Evolutionary conservation across 92 coral and sea anemone species (phyloP), one percentile per base, ranked within the genome.

Genomic region (Phenganax stokvisi): DNA sequence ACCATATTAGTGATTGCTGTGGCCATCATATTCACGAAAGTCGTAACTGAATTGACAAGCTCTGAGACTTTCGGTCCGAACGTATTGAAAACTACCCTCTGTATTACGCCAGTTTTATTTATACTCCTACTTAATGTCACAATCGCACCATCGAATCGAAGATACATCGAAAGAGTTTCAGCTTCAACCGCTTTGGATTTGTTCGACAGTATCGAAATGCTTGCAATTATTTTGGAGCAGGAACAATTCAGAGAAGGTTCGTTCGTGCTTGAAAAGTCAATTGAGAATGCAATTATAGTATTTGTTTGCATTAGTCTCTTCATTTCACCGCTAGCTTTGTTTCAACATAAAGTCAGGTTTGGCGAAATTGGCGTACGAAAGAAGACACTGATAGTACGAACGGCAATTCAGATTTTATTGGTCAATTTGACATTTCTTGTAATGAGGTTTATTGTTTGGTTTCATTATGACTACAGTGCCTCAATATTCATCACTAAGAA

Each of bases 401-500:
- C 85, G 44, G 9, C 56, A 28, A 0, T 74, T 74, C 88, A 81
- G 57, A 47, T 80, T 11, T n/a, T 73, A 17, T 53, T 59, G 13
- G 89, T 85, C 16, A 83, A 87, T 62, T 12, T 81, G 29, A 79
- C 80, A 10, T 88, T 88, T 67, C 72, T 88, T 28, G 81, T 86
- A 3, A 72, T 88, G 66, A 87, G 90, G 13, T 74, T 85, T 57
- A 82, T 67, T 16, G 80, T 88, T 6, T 84, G 62, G 59, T 25
- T 76, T 0, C 52, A 85, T 44, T 85, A 76, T 62, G 76, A 72
- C 51, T 85, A 78, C 71, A 84, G 85, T 57, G 90, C 88, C 28
- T 85, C 90, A 51, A 82, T 88, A 54, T 88, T 88, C 61, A 88
- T 88, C 28, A 82, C 90, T 8, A 88, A 88, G 51, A 88, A 88